Percentiles rank a stretch among this genome's conserved stretches.
Evolutionary conservation across 2,113 vertebrate genomes (phyloP).

Genomic region (Microtus oregoni): DNA sequence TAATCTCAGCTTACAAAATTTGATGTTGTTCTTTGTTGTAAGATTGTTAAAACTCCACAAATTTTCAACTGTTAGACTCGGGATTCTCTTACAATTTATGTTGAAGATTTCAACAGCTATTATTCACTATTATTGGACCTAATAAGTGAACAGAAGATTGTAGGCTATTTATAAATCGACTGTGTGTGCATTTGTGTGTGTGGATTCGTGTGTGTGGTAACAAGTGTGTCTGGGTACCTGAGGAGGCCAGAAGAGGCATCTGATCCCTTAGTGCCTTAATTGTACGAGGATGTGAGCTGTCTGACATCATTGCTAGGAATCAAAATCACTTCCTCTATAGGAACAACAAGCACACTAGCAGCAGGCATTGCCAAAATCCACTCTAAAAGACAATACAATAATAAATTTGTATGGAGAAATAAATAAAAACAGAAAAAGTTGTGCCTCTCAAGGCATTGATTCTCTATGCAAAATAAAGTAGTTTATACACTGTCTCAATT

Average conservation of each 20-base stretch:
- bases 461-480: neutral
- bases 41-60: neutral
- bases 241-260: neutral
- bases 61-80: neutral
- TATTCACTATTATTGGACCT: neutral
- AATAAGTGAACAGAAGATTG: neutral
- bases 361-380: neutral
- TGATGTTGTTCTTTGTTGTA: no score
- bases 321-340: neutral
- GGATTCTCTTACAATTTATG: neutral
- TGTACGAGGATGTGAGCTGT: neutral
- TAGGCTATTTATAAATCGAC: rapidly evolving
- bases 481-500: neutral
- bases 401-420: neutral
- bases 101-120: no score
- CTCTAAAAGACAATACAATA: neutral
- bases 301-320: neutral
- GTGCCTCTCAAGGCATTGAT: neutral
- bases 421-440: no score
- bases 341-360: neutral
- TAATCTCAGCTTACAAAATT: no score
- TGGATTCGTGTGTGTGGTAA: no score
- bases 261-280: neutral
- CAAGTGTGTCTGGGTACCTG: neutral
- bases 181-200: neutral